These are phyloP conservation scores for Macrosoma leucophasiata DNA, from an alignment of 2,888 invertebrate species.

Conservation along the genomic window DNA sequence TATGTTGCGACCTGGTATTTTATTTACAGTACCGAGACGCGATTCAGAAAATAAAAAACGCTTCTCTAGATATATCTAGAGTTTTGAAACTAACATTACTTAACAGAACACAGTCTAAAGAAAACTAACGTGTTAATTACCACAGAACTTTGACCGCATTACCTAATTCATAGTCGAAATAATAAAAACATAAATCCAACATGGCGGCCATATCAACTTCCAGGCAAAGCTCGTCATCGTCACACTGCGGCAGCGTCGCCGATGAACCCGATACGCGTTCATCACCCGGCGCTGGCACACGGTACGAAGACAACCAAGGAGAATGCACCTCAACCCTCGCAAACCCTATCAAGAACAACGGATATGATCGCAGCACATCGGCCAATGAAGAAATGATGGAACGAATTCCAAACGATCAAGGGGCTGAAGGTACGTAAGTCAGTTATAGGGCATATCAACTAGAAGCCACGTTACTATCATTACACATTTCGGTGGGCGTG, in stretches of 20 bases:
- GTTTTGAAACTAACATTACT: no score
- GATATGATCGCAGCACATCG: constrained; percentile 66
- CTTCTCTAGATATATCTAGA: no score
- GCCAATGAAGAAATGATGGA: constrained; percentile 63
- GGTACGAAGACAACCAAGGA: constrained; percentile 62
- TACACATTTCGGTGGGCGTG: no score
- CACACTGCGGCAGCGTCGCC: constrained; percentile 68
- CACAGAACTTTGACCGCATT: no score
- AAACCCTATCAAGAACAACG: constrained; percentile 70
- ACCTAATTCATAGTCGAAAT: constrained; percentile 22
- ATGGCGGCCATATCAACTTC: constrained; percentile 23
- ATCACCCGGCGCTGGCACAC: constrained; percentile 64
- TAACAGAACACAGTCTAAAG: no score
- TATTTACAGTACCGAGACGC: no score
- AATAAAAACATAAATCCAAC: no score
- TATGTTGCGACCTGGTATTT: no score
- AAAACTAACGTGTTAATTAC: no score
- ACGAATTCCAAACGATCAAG: constrained; percentile 68
- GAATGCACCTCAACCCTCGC: constrained; percentile 68
- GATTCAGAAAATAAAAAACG: no score
- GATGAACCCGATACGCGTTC: constrained; percentile 72
- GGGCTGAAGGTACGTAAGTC: constrained; percentile 70
- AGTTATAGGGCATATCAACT: no score
- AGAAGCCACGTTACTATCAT: no score
- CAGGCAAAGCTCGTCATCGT: constrained; percentile 71